phyloP scores from a whole-genome alignment of 2,113 vertebrate species.

The Paradoxurus hermaphroditus region DNA sequence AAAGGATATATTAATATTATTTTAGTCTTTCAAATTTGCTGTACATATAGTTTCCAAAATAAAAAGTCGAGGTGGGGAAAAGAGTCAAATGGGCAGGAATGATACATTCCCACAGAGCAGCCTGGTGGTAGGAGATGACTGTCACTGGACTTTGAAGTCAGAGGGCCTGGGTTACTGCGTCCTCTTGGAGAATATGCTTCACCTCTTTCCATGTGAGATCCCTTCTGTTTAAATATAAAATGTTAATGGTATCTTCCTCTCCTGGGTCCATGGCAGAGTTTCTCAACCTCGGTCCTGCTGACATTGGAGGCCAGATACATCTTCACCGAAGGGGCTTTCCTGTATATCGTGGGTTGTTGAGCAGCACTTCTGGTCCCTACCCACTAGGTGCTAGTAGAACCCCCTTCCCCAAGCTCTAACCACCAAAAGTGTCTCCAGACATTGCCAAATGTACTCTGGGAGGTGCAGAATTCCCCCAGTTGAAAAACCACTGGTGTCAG shows the following conservation, averaged over 20 bases:
- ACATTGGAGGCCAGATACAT: neutral
- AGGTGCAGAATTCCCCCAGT: neutral
- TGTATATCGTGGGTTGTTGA: neutral
- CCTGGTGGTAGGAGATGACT: accelerated
- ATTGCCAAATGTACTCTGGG: neutral
- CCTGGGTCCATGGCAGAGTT: neutral
- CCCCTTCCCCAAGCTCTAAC: neutral
- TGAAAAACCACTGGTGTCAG: neutral
- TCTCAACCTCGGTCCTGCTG: neutral
- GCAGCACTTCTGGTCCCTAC: neutral
- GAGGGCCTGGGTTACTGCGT: neutral
- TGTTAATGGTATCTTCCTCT: neutral
- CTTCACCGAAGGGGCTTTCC: neutral
- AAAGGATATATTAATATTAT: neutral
- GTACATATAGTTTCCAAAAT: neutral
- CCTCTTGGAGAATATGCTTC: neutral
- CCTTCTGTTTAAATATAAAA: neutral
- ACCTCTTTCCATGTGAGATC: neutral
- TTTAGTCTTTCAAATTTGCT: neutral
- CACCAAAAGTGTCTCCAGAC: neutral
- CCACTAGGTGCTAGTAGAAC: neutral
- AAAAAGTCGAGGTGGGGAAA: neutral
- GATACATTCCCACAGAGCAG: neutral
- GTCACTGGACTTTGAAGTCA: neutral
- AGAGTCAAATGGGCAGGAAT: neutral